phyloP scores from a whole-genome alignment of 1,140 invertebrate genomes.

The Zaprionus capensis region DNA sequence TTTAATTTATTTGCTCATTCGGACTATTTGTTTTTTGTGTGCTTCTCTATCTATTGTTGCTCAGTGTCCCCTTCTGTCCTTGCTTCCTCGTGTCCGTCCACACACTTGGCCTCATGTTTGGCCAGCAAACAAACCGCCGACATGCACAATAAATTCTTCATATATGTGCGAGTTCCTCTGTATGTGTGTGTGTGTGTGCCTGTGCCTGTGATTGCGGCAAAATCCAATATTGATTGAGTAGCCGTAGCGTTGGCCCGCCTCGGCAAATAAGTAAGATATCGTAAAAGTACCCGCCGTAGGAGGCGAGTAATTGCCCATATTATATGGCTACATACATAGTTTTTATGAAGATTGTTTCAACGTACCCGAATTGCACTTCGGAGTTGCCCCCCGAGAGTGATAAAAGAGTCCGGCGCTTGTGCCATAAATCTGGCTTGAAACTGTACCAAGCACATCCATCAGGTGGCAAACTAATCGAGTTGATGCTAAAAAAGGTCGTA shows the following conservation, averaged over 20 bases:
- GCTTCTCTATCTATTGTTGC: conserved; percentile 40
- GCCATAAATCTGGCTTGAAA: conserved; percentile 34
- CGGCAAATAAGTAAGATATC: conserved; percentile 70
- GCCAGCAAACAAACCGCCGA: conserved; percentile 52
- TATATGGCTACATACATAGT: conserved; percentile 52
- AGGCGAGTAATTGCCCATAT: conserved; percentile 65
- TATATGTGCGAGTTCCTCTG: background rate
- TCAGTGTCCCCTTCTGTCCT: conserved; percentile 13
- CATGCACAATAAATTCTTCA: conserved; percentile 44
- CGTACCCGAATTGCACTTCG: conserved; percentile 49
- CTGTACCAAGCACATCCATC: conserved; percentile 3
- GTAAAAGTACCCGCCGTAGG: conserved; percentile 44
- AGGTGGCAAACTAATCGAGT: conserved; percentile 3
- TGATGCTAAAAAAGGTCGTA: background rate
- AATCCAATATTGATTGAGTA: conserved; percentile 77
- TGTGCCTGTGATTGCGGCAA: conserved; percentile 42
- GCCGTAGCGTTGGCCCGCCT: conserved; percentile 63
- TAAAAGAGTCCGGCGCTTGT: conserved; percentile 44
- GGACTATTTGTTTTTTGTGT: conserved; percentile 63
- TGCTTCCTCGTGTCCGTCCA: too few species aligned
- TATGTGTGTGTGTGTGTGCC: conserved; percentile 16
- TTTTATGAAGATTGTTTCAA: conserved; percentile 69
- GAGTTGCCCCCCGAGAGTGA: conserved; percentile 49
- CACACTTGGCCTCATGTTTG: conserved; percentile 42
- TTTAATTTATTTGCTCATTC: conserved; percentile 76